Evolutionary conservation across 2,113 vertebrate species (phyloP).

Genomic region (Bothrops jararaca): DNA sequence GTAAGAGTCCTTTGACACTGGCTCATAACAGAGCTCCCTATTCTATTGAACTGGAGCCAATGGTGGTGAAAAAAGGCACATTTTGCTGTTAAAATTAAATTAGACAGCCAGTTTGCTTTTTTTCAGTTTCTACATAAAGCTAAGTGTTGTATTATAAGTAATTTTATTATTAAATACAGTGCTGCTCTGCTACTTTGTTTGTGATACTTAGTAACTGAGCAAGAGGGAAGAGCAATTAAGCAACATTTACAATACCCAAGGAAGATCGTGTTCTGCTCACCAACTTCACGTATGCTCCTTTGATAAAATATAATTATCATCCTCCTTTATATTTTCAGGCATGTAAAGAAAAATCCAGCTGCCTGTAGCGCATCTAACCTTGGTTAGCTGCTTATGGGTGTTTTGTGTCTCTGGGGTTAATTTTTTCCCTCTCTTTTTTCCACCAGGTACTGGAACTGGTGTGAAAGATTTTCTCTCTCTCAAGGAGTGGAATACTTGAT

Average conservation of each 20-base stretch:
- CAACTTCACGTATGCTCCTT: neutral
- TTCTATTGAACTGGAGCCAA: neutral
- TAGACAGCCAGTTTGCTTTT: neutral
- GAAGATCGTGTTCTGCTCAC: neutral
- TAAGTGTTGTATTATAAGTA: neutral
- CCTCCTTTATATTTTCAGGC: neutral
- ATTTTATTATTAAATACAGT: neutral
- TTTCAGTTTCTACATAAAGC: neutral
- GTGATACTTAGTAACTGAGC: neutral
- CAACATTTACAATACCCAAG: neutral
- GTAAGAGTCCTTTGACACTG: neutral
- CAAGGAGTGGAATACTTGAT: conserved; percentile 59
- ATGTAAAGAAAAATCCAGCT: neutral
- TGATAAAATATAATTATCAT: neutral
- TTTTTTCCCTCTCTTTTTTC: conserved; percentile 32
- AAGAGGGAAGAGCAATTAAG: neutral
- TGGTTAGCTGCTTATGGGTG: neutral
- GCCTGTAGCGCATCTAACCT: neutral
- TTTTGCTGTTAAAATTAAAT: conserved; percentile 22
- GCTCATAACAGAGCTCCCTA: neutral
- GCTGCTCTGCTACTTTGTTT: neutral
- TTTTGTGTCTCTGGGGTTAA: conserved; percentile 33
- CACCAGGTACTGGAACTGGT: conserved; percentile 92
- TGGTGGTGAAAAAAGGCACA: neutral
- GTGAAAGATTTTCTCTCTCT: conserved; percentile 71